Evolutionary conservation across 2,888 invertebrate genomes (phyloP).

Genomic region (Dicranocentrus wangi): DNA sequence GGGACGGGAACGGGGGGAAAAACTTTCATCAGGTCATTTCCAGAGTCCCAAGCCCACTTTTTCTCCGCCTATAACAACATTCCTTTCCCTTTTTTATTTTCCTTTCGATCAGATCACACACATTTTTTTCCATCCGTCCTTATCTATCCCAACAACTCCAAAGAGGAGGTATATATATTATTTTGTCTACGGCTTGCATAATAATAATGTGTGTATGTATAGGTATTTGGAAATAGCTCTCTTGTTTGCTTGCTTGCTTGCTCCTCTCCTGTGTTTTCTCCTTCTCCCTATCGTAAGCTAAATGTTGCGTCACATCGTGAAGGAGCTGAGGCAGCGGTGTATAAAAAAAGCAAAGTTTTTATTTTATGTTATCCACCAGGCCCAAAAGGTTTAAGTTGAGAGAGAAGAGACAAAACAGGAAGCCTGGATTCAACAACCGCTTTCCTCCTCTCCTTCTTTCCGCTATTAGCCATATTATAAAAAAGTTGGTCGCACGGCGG

Average conservation of each 20-base stretch:
- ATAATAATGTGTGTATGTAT: neutral
- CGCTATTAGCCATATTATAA: too few species aligned
- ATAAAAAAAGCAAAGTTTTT: slow-evolving; percentile 47
- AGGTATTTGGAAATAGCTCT: neutral
- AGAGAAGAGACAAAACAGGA: slow-evolving; percentile 42
- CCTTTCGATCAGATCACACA: slow-evolving; percentile 63
- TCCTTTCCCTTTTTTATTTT: slow-evolving; percentile 61
- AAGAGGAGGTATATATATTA: too few species aligned
- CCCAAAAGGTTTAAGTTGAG: too few species aligned
- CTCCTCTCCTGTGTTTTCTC: slow-evolving; percentile 32
- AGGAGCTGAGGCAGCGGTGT: too few species aligned
- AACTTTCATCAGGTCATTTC: slow-evolving; percentile 66
- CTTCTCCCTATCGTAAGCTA: slow-evolving; percentile 24
- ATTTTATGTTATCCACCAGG: too few species aligned
- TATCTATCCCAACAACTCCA: neutral
- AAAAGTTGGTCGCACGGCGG: too few species aligned
- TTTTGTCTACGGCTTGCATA: slow-evolving; percentile 11
- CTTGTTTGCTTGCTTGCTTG: slow-evolving; percentile 28
- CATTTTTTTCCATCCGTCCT: slow-evolving; percentile 47
- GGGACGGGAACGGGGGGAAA: slow-evolving; percentile 46
- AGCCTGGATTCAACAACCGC: slow-evolving; percentile 49
- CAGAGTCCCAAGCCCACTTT: slow-evolving; percentile 61
- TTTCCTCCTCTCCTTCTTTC: slow-evolving; percentile 32
- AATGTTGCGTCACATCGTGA: slow-evolving; percentile 61
- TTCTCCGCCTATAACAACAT: slow-evolving; percentile 63